Evolutionary conservation across 2,888 invertebrate genomes (phyloP).

Genomic region (Alviniconcha strummeri): DNA sequence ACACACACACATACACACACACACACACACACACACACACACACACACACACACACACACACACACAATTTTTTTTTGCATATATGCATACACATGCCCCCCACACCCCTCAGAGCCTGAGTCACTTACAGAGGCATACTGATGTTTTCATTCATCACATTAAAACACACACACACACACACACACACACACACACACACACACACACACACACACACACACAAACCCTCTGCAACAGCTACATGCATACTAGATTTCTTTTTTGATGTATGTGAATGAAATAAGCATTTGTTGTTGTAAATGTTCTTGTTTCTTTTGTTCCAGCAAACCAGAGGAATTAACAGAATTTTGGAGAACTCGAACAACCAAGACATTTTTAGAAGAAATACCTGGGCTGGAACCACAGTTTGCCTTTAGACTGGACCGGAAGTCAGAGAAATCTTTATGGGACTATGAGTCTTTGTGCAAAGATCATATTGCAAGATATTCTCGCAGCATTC

Average conservation of each 20-base stretch:
- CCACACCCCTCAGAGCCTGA: no score
- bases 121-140: no score
- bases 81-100: no score
- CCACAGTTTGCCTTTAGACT: conserved; percentile 64
- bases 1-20: background rate
- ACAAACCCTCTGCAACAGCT: background rate
- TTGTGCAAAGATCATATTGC: conserved; percentile 69
- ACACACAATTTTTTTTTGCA: no score
- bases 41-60: no score
- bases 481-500: conserved; percentile 47
- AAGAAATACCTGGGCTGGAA: conserved; percentile 59
- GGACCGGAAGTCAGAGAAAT: conserved; percentile 66
- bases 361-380: conserved; percentile 58
- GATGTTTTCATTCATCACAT: no score
- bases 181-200: no score
- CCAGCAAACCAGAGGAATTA: conserved; percentile 34
- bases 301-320: conserved; percentile 21
- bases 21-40: background rate
- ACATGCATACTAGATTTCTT: background rate
- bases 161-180: no score
- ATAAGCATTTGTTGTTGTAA: background rate
- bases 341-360: conserved; percentile 22
- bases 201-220: background rate
- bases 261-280: background rate
- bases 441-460: conserved; percentile 68